Conservation (phyloP, 2,113 vertebrate genomes). For the Malurus melanocephalus region DNA sequence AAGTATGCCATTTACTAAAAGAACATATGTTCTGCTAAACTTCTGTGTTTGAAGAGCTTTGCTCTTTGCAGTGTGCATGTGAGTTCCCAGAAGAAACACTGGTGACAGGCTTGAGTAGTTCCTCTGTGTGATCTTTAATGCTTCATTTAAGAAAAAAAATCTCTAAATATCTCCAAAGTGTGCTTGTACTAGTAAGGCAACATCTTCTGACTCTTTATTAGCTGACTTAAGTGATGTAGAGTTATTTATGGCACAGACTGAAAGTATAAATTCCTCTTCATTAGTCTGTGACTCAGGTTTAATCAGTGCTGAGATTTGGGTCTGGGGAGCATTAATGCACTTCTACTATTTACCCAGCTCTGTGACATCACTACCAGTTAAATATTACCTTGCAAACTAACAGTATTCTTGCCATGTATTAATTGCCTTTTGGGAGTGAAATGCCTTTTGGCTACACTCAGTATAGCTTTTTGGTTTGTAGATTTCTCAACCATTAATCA, state of each 20-base stretch:
- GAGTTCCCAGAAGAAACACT: background rate
- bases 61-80: background rate
- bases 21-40: background rate
- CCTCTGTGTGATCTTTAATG: background rate
- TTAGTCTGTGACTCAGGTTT: conserved; percentile 44
- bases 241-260: conserved; percentile 33
- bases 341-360: background rate
- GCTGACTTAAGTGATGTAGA: conserved; percentile 5
- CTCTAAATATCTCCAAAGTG: background rate
- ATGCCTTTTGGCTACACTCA: conserved; percentile 8
- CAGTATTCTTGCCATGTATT: background rate
- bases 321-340: conserved; percentile 29
- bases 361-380: conserved; percentile 28
- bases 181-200: background rate
- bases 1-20: background rate
- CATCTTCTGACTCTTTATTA: background rate
- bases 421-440: background rate
- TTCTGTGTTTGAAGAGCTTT: background rate
- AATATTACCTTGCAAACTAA: conserved; percentile 14
- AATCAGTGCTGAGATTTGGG: conserved; percentile 46
- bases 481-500: background rate
- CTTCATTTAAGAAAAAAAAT: background rate
- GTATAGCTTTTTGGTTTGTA: background rate
- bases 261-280: conserved; percentile 36
- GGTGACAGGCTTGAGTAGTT: background rate